Percentiles rank a stretch among this genome's conserved stretches.
Conservation (phyloP, 2,888 invertebrate species). For the Rosalia funebris region DNA sequence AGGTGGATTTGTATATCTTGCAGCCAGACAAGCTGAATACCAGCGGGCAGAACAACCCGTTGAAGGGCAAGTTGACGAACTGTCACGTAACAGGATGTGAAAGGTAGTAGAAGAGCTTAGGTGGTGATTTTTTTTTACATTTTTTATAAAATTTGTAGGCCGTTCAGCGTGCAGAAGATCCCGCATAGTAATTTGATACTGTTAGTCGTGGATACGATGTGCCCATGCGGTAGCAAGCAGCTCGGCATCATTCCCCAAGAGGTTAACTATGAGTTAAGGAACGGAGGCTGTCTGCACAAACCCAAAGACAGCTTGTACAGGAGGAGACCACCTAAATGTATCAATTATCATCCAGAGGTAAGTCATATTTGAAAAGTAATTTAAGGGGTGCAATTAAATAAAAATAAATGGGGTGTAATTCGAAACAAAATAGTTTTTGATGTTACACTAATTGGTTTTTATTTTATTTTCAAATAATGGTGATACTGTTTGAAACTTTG, state of each 20-base stretch:
- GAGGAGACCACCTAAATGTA: conserved; percentile 81
- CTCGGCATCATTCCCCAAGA: conserved; percentile 83
- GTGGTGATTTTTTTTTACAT: no score
- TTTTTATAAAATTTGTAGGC: conserved; percentile 69
- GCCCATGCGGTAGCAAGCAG: conserved; percentile 88
- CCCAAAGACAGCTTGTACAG: conserved; percentile 75
- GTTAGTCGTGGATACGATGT: conserved; percentile 87
- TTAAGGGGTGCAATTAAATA: not conserved
- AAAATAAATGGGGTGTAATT: not conserved
- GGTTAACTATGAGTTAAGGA: conserved; percentile 68
- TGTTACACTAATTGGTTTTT: no score
- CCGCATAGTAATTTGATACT: conserved; percentile 89
- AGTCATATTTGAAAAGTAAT: conserved; percentile 42
- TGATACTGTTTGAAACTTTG: no score
- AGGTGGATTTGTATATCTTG: conserved; percentile 85
- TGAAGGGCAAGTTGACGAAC: conserved; percentile 89
- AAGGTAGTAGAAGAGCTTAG: no score
- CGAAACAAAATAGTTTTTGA: no score
- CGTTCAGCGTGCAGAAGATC: conserved; percentile 92
- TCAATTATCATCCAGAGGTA: conserved; percentile 90
- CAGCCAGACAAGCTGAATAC: conserved; percentile 84
- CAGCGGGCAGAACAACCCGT: conserved; percentile 81
- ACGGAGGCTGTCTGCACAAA: conserved; percentile 69
- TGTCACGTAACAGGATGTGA: conserved; percentile 90
- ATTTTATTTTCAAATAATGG: no score